Conservation (phyloP, 1,140 invertebrate species). For the Formica selysi region DNA sequence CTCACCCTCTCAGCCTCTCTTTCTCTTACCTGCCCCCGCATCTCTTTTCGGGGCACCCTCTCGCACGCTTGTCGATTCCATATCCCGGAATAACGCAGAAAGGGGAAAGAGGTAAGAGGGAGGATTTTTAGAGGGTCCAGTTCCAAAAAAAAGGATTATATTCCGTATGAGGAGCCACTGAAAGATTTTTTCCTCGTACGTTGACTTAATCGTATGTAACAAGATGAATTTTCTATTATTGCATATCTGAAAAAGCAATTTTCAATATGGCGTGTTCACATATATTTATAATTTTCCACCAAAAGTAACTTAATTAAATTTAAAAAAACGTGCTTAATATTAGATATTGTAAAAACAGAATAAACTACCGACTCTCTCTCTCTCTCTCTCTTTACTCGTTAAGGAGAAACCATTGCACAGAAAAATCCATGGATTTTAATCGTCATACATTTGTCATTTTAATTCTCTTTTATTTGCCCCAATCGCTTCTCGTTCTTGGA, state of each 20-base stretch:
- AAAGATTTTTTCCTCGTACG: slow-evolving; percentile 22
- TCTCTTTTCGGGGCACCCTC: slow-evolving; percentile 33
- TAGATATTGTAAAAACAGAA: background rate
- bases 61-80: slow-evolving; percentile 28
- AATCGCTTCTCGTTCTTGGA: background rate
- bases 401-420: background rate
- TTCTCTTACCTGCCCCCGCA: background rate
- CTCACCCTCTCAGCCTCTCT: slow-evolving; percentile 42
- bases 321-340: background rate
- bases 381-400: background rate
- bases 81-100: slow-evolving; percentile 32
- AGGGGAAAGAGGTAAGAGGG: slow-evolving; percentile 27
- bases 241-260: background rate
- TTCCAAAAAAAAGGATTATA: background rate
- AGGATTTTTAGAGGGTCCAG: background rate
- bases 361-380: too few species aligned
- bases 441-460: background rate
- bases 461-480: slow-evolving; percentile 2
- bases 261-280: background rate
- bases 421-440: background rate
- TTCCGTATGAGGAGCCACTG: background rate
- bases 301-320: background rate
- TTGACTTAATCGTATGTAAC: background rate
- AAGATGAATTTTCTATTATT: background rate
- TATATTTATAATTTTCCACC: background rate